Evolutionary conservation across 1,140 invertebrate species (phyloP), one percentile per base, ranked within the genome.

Genomic region (Bradynema listronoti): DNA sequence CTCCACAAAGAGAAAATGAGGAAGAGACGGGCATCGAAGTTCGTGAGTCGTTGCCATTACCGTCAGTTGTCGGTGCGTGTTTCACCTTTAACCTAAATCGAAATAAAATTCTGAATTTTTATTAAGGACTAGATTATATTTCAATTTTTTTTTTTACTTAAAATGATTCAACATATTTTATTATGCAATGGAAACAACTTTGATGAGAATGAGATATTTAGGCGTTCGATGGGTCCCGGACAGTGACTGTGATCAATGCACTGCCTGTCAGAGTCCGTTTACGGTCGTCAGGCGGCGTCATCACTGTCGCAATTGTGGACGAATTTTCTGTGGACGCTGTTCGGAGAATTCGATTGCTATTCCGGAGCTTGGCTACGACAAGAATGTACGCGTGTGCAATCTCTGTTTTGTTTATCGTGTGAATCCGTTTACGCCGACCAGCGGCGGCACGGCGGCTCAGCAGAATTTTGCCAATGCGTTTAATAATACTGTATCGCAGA

Each of bases 251-350:
- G 87, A 88, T 0, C 84, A 86, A 42, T 99, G 94, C 78, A 94
- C 95, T 88, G 85, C 87, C 29, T 99, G 94, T 79, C 83, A 85
- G 24, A 84, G 86, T 1, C 85, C 85, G 64, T 98, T 98, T 79
- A 96, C 91, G 1, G 87, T 96, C 45, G 89, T 96, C 43, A 85
- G 91, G 36, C 84, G 94, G 7, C 82, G 92, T 25, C 94, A 98
- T 65, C 69, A 71, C 46, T 71, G 69, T 54, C 55, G 69, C 14
- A 75, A 71, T 47, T 71, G 69, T 53, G 69, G 69, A 39, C 52
- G 69, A 30, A 66, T 71, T n/a, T 77, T 78, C 33, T 78, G 75
- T 43, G 42, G 57, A 42, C 61, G 61, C 25, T 77, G 75, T 36
- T 79, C 77, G 11, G 42, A 62, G 6, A 68, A 78, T 50, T 39